Conservation (phyloP, 1,140 invertebrate species). For the Heliothis subflexa region DNA sequence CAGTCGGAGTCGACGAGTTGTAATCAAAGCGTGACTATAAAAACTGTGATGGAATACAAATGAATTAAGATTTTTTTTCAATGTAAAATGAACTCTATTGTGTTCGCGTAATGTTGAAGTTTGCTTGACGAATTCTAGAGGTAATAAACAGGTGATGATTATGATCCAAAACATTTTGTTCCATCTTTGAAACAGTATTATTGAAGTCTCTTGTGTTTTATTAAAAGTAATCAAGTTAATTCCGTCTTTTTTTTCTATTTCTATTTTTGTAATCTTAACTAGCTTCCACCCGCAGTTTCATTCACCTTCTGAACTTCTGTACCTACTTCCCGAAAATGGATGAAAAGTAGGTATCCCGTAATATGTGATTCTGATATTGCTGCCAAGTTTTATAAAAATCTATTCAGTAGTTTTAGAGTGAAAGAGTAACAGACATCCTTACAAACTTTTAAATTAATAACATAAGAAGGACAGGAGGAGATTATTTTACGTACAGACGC, state of each 20-base stretch:
- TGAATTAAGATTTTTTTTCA: conserved; percentile 21
- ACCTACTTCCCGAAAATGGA: too few relatives aligned
- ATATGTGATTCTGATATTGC: too few relatives aligned
- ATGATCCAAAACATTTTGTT: conserved; percentile 32
- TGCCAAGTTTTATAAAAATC: neutral
- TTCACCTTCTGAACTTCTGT: too few relatives aligned
- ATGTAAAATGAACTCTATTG: neutral
- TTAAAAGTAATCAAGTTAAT: conserved; percentile 2
- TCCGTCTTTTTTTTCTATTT: neutral
- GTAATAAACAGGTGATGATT: conserved; percentile 34
- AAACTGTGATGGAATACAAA: conserved; percentile 46
- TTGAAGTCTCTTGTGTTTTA: neutral
- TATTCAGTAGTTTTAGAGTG: neutral
- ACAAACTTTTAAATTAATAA: neutral
- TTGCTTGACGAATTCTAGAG: neutral
- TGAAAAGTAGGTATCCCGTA: too few relatives aligned
- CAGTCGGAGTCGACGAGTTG: conserved; percentile 23
- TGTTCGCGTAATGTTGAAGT: neutral
- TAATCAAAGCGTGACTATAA: conserved; percentile 47
- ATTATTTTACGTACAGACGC: too few relatives aligned
- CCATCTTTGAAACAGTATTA: conserved; percentile 19
- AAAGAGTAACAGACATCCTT: neutral
- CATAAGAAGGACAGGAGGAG: too few relatives aligned
- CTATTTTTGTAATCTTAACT: neutral
- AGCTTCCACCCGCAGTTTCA: too few relatives aligned